Evolutionary conservation across 2,113 vertebrate genomes (phyloP), one percentile per base, ranked within the genome.

Genomic region (Pygoscelis adeliae): DNA sequence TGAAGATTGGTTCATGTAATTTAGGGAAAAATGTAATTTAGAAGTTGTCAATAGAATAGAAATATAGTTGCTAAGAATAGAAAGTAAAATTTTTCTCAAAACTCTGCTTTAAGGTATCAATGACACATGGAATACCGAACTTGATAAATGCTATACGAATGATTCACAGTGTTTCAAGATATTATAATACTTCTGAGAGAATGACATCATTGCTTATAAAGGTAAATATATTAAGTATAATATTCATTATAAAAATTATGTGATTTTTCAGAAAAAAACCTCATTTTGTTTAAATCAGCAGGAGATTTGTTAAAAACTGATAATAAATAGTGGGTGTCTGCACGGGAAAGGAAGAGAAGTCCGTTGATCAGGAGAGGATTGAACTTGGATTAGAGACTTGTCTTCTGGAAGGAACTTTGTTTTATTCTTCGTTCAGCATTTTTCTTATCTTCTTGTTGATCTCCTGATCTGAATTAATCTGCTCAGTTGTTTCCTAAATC

Each of bases 161-260:
- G 98, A 99, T 99, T 97, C 97, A 99, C 52, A 90, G 94, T 32
- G 97, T 98, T 78, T 99, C 99, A 84, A 96, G 95, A 38, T 98
- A 98, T 76, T 99, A 98, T 91, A 99, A 99, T 73, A 99, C 98
- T 13, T 98, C 97, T 49, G 98, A 99, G 89, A 98, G 98, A 96
- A 98, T 99, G 94, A 98, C 98, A 27, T 98, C 98, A n/a, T 87
- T 99, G 42, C 98, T 99, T 89, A 97, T 98, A 74, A 99, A 99
- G 98, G 99, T 99, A 98, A 87, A 96, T 90, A 70, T 71, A 71
- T 47, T 56, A 58, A 77, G 15, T 10, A 40, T 65, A 70, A 38
- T 38, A 50, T 11, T 58, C 2, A 30, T 53, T 71, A 17, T 6
- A 53, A 87, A 88, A 90, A 67, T 5, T 5, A 8, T 18, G 4